A percentile compares a stretch with the other conserved stretches of the same genome.
phyloP scores from a whole-genome alignment of 1,140 invertebrate species.

The Drosophila sucinea region DNA sequence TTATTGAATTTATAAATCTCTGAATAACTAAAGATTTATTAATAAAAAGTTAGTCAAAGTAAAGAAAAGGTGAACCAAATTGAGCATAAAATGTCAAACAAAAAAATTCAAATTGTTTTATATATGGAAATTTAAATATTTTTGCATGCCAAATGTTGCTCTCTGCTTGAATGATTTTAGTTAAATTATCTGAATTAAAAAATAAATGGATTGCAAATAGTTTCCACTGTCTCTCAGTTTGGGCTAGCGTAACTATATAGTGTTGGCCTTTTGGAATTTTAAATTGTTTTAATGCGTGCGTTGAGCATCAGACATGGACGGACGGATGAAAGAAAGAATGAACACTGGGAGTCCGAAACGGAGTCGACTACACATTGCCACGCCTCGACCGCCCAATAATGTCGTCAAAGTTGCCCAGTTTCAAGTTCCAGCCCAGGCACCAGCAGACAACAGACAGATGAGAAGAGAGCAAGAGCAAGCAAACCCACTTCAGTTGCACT shows the following conservation, averaged over 20 bases:
- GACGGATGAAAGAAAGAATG: neutral
- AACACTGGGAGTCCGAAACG: neutral
- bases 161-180: no score
- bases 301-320: conserved; percentile 45
- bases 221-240: neutral
- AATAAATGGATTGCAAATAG: no score
- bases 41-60: no score
- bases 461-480: no score
- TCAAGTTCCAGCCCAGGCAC: conserved; percentile 3
- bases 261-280: conserved; percentile 65
- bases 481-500: conserved; percentile 33
- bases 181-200: no score
- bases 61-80: no score
- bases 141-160: no score
- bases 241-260: conserved; percentile 1
- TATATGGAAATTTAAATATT: no score
- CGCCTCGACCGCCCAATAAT: conserved; percentile 57
- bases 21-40: no score
- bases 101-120: no score
- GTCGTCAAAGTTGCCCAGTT: conserved; percentile 57
- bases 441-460: conserved; percentile 2
- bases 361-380: conserved; percentile 39
- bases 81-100: no score
- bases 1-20: no score
- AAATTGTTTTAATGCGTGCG: conserved; percentile 76